Base-by-base conservation (phyloP, 2,797 vertebrate genomes). In the Moxostoma hubbsi region DNA sequence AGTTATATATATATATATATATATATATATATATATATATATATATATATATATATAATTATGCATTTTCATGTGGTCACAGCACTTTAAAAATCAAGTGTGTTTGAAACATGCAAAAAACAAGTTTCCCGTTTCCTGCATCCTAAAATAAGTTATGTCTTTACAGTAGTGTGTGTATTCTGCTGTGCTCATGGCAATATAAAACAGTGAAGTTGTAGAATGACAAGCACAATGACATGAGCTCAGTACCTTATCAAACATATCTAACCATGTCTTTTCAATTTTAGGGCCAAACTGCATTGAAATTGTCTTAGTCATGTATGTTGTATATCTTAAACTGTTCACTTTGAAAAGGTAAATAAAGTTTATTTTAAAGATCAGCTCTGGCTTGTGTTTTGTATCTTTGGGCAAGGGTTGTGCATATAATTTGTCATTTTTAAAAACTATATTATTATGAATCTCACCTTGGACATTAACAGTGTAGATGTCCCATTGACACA, bases 281-380 rank as follows among this genome's bases (percentile, higher is more conserved):
- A 92, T 87, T 87, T 90, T 90, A 94, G 92, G 91, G 93, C 92
- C 93, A 93, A 94, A 94, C 91, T 92, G 85, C 89, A 91, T 93
- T 91, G 91, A 92, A 77, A 88, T 89, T 92, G 92, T 94, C 88
- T 92, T 94, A 94, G 93, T 93, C 90, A 81, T 90, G 90, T 94
- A 93, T 86, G 87, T 89, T 93, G 92, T 94, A 88, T 93, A 93
- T 93, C 89, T 91, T 94, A 94, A 94, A 93, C 89, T 93, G 92
- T 94, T 94, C 87, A 89, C 92, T 93, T 93, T 93, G 91, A 92
- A 93, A 93, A 92, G 92, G 87, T 91, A 92, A 95, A 95, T 95
- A 95, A 94, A 95, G 92, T 94, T 89, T 95, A 94, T 95, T 95
- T 94, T 95, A 95, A 94, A 94, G 91, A 93, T 93, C 93, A 93